Base-by-base conservation (phyloP, 2,888 invertebrate species). In the Emmelina monodactyla region DNA sequence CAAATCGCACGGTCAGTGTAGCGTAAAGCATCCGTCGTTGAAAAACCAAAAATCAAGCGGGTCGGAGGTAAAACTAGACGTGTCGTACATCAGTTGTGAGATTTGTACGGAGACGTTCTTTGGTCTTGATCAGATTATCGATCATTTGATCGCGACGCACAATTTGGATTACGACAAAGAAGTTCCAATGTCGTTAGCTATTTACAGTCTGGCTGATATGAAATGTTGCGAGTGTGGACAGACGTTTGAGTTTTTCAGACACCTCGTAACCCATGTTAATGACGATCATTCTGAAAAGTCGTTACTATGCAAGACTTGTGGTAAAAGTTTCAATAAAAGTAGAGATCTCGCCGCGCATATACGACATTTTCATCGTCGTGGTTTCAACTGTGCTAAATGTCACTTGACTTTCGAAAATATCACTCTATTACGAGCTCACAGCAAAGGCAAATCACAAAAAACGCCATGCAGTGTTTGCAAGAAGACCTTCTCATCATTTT, bases 341-440 rank as follows among this genome's bases (percentile, higher is more conserved):
- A 32, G 29, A 1, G 41, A 41, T 3, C 10, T 41, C 11, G 37
- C 22, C 29, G 38, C 39, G 2, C 41, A 41, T 14, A 37, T 39
- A n/a, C 28, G 38, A 14, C 35, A 37, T n/a, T 37, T 34, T 16
- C 41, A 41, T 11, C 11, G 39, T 4, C 66, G 60, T 4, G 68
- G 69, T 0, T 68, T 71, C 14, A 50, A 57, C 2, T 76, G 78
- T 37, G 56, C 62, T 13, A 49, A 62, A 14, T 76, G 76, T 37
- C 35, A 54, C 0, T 46, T 59, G 16, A 50, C 45, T 4, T 73
- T 63, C 30, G 51, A 57, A 12, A 56, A 58, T 0, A 50, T 50
- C 7, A 37, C 44, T 0, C 40, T 49, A 3, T 40, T 65, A 13
- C 46, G 59, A 38, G 42, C 46, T 6, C 58, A 56, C 22, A 25